Evolutionary conservation across 2,113 vertebrate genomes (phyloP).

Genomic region (Hemibagrus wyckioides): DNA sequence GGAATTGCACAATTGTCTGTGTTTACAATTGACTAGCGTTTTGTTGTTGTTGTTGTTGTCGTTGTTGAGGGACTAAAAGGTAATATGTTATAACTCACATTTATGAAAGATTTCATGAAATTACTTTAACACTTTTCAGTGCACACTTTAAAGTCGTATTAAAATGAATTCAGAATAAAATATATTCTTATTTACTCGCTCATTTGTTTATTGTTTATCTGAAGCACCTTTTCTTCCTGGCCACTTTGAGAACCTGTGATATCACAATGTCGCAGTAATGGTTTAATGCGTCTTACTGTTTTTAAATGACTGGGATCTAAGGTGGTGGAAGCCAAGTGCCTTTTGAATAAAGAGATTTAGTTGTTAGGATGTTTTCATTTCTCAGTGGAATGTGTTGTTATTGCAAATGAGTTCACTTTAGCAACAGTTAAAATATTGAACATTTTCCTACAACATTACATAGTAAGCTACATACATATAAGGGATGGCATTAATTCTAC

Average conservation of each 20-base stretch:
- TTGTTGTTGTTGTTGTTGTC: not conserved
- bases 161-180: not conserved
- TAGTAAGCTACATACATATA: not conserved
- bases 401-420: not conserved
- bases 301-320: no score
- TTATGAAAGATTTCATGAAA: not conserved
- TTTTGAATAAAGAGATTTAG: no score
- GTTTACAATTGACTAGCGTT: not conserved
- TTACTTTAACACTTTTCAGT: not conserved
- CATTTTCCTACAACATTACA: not conserved
- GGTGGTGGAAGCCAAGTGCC: no score
- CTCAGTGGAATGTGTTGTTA: not conserved
- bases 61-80: not conserved
- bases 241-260: not conserved
- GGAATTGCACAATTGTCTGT: not conserved
- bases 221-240: no score
- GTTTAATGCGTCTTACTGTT: no score
- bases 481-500: not conserved
- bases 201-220: not conserved
- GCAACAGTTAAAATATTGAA: not conserved
- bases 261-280: no score
- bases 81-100: not conserved
- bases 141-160: not conserved
- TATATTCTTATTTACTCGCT: not conserved
- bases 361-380: no score